phyloP scores from a whole-genome alignment of 2,113 vertebrate genomes.

The Rhineura floridana region DNA sequence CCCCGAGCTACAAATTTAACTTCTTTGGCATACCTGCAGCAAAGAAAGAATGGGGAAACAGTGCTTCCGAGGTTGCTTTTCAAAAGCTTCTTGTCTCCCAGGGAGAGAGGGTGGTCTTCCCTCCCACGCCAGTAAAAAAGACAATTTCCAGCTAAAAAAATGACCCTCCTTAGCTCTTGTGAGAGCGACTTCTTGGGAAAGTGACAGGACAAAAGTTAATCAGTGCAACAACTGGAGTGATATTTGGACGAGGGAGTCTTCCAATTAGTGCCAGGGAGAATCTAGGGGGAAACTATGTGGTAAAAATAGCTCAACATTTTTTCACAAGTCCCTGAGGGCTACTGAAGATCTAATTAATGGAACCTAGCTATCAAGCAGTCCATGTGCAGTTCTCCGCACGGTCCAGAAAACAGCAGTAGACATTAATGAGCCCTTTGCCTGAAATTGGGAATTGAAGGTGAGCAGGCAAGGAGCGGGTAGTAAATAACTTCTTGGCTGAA shows the following conservation, averaged over 20 bases:
- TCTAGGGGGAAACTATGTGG: neutral
- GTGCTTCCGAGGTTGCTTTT: neutral
- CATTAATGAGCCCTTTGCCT: neutral
- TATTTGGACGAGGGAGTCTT: neutral
- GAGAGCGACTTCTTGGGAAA: neutral
- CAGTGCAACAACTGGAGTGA: neutral
- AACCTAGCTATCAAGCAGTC: neutral
- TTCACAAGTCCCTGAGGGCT: neutral
- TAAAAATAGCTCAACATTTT: neutral
- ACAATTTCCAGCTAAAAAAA: accelerated
- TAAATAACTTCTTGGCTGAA: conserved; percentile 15
- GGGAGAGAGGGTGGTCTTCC: neutral
- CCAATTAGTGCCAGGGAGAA: conserved; percentile 3
- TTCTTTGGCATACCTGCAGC: neutral
- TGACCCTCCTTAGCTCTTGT: neutral
- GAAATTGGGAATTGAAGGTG: neutral
- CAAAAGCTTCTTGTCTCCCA: neutral
- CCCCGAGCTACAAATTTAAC: no score
- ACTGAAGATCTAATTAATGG: conserved; percentile 13
- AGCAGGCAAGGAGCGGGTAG: neutral
- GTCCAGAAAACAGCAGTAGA: neutral
- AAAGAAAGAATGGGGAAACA: neutral
- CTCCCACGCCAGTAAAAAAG: neutral
- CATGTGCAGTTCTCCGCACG: neutral
- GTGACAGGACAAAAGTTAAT: neutral